phyloP scores from a whole-genome alignment of 2,113 vertebrate genomes.

The Scatophagus argus region DNA sequence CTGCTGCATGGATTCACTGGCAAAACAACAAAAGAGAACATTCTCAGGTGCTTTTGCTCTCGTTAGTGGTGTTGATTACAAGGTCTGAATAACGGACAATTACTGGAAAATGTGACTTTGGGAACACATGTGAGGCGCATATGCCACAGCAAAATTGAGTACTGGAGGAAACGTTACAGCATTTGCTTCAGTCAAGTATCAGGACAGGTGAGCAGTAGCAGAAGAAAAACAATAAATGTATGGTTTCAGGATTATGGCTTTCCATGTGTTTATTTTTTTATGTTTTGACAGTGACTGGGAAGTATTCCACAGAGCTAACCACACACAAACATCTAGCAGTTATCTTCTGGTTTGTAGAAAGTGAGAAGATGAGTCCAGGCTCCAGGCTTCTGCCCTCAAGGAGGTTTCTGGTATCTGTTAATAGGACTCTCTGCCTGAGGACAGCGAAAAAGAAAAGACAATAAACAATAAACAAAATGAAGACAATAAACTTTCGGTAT shows the following conservation, averaged over 20 bases:
- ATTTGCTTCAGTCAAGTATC: conserved; percentile 43
- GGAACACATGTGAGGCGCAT: conserved; percentile 58
- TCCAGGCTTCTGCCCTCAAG: conserved; percentile 68
- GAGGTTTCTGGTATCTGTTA: conserved; percentile 76
- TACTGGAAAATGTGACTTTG: conserved; percentile 47
- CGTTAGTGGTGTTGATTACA: conserved; percentile 57
- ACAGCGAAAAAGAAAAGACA: too few species aligned
- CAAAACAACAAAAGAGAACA: conserved; percentile 56
- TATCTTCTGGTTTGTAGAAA: conserved; percentile 44
- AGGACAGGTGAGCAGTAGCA: conserved; percentile 43
- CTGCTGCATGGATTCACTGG: conserved; percentile 47
- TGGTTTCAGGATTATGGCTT: conserved; percentile 41
- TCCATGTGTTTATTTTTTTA: conserved; percentile 16
- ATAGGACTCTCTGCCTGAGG: conserved; percentile 69
- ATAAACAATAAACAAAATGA: conserved; percentile 60
- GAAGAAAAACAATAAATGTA: conserved; percentile 7
- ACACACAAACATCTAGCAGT: conserved; percentile 29
- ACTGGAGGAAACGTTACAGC: not conserved
- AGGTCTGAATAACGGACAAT: conserved; percentile 57
- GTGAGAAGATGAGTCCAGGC: conserved; percentile 35
- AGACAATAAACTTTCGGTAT: conserved; percentile 56
- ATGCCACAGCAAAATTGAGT: conserved; percentile 28
- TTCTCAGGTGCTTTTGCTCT: conserved; percentile 70
- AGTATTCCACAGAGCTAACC: conserved; percentile 25
- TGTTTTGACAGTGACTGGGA: conserved; percentile 53